Evolutionary conservation across 2,888 invertebrate genomes (phyloP).

Genomic region (Deilephila elpenor): DNA sequence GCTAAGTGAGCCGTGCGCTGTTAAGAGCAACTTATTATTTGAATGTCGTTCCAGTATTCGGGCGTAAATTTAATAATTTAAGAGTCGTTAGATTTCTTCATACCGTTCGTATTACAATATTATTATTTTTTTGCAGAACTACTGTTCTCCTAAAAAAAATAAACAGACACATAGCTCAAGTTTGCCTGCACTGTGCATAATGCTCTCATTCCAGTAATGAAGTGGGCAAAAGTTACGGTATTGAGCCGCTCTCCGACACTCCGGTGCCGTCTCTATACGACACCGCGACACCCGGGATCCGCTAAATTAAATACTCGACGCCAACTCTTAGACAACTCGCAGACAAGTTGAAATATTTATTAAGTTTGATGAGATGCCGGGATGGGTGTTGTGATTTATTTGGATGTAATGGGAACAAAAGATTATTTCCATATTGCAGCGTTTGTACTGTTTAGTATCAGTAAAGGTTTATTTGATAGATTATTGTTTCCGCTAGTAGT

Average conservation of each 20-base stretch:
- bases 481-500: too few species aligned
- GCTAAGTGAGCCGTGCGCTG: too few species aligned
- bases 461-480: too few species aligned
- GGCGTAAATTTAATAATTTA: too few species aligned
- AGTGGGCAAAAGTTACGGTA: conserved; percentile 31
- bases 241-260: conserved; percentile 30
- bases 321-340: conserved; percentile 41
- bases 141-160: background rate
- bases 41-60: too few species aligned
- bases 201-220: conserved; percentile 39
- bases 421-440: too few species aligned
- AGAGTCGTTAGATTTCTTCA: too few species aligned
- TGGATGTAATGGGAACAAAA: background rate
- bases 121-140: too few species aligned
- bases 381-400: background rate
- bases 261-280: background rate
- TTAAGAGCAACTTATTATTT: too few species aligned
- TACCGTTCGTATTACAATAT: too few species aligned
- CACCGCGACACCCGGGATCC: conserved; percentile 35
- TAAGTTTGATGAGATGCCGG: conserved; percentile 32
- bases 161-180: background rate
- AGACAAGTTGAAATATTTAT: conserved; percentile 37
- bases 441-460: too few species aligned
- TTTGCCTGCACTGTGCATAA: conserved; percentile 4
- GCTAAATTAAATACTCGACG: conserved; percentile 49